A percentile compares a stretch with the other conserved stretches of the same genome.
Evolutionary conservation across 2,888 invertebrate genomes (phyloP).

Genomic region (Drosophila multiciliata): DNA sequence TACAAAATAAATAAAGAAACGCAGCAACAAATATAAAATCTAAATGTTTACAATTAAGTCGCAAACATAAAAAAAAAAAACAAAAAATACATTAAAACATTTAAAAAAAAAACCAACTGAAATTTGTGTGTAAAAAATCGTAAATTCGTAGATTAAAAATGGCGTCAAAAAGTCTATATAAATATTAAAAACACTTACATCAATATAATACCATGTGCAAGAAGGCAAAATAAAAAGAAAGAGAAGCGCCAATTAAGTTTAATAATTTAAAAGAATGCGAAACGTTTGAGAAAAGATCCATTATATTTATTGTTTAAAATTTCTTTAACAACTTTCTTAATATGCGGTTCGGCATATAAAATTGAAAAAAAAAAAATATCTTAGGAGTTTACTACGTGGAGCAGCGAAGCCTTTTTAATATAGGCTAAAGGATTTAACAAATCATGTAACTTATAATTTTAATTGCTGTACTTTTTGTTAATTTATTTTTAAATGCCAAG

Average conservation of each 20-base stretch:
- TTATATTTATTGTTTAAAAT: constrained; percentile 62
- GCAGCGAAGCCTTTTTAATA: constrained; percentile 44
- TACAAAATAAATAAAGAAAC: constrained; percentile 34
- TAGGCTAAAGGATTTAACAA: constrained; percentile 41
- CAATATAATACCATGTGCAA: constrained; percentile 56
- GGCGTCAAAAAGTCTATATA: constrained; percentile 64
- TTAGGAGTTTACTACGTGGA: constrained; percentile 40
- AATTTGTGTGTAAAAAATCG: constrained; percentile 78
- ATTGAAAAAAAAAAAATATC: constrained; percentile 7
- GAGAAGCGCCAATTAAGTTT: constrained; percentile 70
- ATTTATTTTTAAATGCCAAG: constrained; percentile 63
- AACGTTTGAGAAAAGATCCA: constrained; percentile 61
- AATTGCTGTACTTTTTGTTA: constrained; percentile 64
- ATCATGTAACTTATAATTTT: constrained; percentile 50
- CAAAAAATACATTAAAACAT: constrained; percentile 6
- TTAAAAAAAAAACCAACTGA: constrained; percentile 58
- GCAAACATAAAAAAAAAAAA: constrained; percentile 50
- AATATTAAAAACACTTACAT: constrained; percentile 61
- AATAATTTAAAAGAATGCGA: constrained; percentile 44
- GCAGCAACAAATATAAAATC: constrained; percentile 60
- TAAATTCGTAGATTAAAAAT: constrained; percentile 68
- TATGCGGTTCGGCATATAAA: constrained; percentile 22
- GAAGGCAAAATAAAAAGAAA: constrained; percentile 6
- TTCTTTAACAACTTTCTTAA: constrained; percentile 39
- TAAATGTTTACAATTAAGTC: constrained; percentile 76